phyloP scores from a whole-genome alignment of 2,797 vertebrate species.

The Sebastes kiyomatsui region DNA sequence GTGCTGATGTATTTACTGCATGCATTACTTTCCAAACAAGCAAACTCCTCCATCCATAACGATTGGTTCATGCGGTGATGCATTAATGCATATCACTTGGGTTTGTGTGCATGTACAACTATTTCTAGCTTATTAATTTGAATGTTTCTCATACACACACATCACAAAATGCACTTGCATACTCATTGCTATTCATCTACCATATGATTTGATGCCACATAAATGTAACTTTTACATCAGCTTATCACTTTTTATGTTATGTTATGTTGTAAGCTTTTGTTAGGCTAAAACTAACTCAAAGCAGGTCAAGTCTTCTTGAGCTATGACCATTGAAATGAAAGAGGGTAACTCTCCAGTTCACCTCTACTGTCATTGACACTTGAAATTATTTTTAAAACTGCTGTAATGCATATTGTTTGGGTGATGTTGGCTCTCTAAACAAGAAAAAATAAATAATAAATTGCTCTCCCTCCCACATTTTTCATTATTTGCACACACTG shows the following conservation, averaged over 20 bases:
- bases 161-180: background rate
- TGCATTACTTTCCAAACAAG: background rate
- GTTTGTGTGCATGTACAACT: background rate
- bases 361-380: background rate
- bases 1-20: too few species aligned
- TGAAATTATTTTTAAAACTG: background rate
- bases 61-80: background rate
- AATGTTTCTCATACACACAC: background rate
- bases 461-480: background rate
- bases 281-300: background rate
- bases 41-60: background rate
- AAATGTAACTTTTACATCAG: background rate
- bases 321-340: background rate
- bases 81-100: background rate
- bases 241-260: background rate
- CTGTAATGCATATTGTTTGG: background rate
- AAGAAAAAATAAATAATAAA: background rate
- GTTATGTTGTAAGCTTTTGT: background rate
- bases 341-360: background rate
- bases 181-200: background rate
- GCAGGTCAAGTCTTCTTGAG: background rate
- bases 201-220: background rate
- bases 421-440: background rate
- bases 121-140: background rate
- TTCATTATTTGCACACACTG: slow-evolving; percentile 6